Percentiles rank a stretch among this genome's conserved stretches.
phyloP scores from a whole-genome alignment of 2,113 vertebrate genomes.

The Thamnophis sirtalis region DNA sequence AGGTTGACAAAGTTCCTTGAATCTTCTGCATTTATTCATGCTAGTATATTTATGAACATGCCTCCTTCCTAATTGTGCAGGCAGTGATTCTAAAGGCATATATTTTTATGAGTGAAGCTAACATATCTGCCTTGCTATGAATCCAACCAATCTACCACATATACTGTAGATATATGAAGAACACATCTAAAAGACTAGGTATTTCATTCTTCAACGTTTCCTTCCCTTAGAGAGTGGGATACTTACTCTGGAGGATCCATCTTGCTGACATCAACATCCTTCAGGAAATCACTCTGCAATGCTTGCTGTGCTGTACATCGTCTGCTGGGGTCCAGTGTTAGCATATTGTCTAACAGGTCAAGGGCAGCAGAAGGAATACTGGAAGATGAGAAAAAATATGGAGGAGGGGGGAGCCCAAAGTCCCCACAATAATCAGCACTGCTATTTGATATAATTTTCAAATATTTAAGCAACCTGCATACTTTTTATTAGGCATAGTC shows the following conservation, averaged over 20 bases:
- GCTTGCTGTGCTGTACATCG: constrained; percentile 94
- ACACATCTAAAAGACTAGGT: background rate
- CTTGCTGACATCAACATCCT: constrained; percentile 89
- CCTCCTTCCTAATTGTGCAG: background rate
- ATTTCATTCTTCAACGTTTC: background rate
- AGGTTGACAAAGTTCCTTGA: background rate
- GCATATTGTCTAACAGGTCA: constrained; percentile 94
- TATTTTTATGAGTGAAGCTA: too few relatives aligned
- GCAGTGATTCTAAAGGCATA: background rate
- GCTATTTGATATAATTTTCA: background rate
- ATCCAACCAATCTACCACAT: background rate
- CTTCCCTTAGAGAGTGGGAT: background rate
- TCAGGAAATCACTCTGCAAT: constrained; percentile 88
- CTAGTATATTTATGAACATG: background rate
- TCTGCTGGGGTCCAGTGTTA: constrained; percentile 91
- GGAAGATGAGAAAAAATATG: background rate
- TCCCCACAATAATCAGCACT: background rate
- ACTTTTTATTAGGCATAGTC: background rate
- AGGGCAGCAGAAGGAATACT: constrained; percentile 87
- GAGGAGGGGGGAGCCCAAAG: background rate
- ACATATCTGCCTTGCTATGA: background rate
- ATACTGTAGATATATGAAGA: too few relatives aligned
- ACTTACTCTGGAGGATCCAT: constrained; percentile 98
- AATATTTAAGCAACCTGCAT: background rate
- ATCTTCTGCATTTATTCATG: background rate